These are phyloP conservation scores for Megaleporinus macrocephalus DNA, from an alignment of 2,113 vertebrate genomes.

Conservation along the genomic window DNA sequence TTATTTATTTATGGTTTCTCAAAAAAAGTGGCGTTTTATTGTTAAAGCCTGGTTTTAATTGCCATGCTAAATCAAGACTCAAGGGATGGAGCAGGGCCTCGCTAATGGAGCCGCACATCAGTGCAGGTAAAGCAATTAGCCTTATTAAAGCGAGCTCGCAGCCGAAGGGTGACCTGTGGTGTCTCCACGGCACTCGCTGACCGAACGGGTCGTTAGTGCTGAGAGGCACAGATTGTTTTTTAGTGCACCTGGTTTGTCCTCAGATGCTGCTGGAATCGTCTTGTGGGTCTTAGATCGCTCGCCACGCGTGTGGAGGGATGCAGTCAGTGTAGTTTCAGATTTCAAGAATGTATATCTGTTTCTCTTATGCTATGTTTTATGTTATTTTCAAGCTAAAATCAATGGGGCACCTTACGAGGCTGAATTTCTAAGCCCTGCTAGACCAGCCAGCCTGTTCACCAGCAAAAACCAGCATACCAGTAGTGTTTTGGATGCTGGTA, in stretches of 20 bases:
- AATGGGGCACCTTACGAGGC: too few species aligned
- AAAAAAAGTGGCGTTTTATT: conserved; percentile 23
- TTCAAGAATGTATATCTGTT: too few species aligned
- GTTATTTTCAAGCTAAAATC: too few species aligned
- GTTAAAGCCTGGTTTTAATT: conserved; percentile 62
- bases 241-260: conserved; percentile 18
- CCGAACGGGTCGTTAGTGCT: conserved; percentile 19
- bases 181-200: conserved; percentile 53
- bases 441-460: too few species aligned
- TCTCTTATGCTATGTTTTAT: too few species aligned
- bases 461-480: too few species aligned
- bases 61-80: conserved; percentile 59
- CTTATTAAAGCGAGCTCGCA: conserved; percentile 71
- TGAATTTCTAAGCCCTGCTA: too few species aligned
- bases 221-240: conserved; percentile 14
- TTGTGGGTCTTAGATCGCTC: too few species aligned
- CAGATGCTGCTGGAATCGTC: not conserved
- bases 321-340: not conserved
- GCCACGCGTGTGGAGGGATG: too few species aligned
- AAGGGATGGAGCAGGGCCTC: conserved; percentile 65
- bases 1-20: too few species aligned
- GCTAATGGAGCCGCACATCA: conserved; percentile 76
- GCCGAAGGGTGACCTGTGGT: conserved; percentile 67
- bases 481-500: too few species aligned
- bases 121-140: conserved; percentile 76